Percentiles rank a stretch among this genome's conserved stretches.
These are phyloP conservation scores for Drosophila ezoana DNA, from an alignment of 2,888 invertebrate genomes.

Conservation along the genomic window DNA sequence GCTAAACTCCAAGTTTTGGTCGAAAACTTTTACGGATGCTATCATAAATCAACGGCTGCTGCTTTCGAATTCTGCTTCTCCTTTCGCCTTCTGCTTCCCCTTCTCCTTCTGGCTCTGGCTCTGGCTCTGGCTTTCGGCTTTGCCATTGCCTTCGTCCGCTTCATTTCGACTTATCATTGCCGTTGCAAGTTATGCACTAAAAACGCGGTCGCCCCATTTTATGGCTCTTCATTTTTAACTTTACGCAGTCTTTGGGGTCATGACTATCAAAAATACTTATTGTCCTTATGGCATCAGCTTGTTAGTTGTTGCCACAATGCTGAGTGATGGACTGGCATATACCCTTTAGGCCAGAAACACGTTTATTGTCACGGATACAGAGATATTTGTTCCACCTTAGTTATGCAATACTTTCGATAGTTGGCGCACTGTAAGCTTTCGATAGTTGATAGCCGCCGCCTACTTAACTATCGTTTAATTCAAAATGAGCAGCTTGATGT, in stretches of 20 bases:
- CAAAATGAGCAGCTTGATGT: no score
- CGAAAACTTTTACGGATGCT: conserved; percentile 63
- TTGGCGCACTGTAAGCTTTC: no score
- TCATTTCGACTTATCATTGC: conserved; percentile 71
- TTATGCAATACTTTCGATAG: no score
- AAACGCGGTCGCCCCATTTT: conserved; percentile 47
- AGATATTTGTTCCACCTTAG: no score
- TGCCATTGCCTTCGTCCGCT: conserved; percentile 40
- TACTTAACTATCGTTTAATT: no score
- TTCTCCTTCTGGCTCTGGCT: no score
- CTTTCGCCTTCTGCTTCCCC: neutral
- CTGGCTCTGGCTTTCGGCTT: neutral
- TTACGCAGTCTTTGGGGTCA: conserved; percentile 58
- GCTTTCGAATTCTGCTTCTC: conserved; percentile 1
- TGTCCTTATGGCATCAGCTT: conserved; percentile 37
- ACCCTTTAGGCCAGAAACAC: conserved; percentile 1
- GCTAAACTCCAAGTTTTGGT: conserved; percentile 69
- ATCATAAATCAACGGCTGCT: conserved; percentile 67
- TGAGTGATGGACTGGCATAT: conserved; percentile 5
- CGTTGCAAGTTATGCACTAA: conserved; percentile 65
- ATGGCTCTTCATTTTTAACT: conserved; percentile 57
- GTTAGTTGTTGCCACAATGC: neutral
- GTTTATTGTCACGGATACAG: no score
- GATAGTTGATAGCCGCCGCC: no score
- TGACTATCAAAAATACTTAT: conserved; percentile 65